Evolutionary conservation across 2,113 vertebrate genomes (phyloP).

Genomic region (Alouatta palliata): DNA sequence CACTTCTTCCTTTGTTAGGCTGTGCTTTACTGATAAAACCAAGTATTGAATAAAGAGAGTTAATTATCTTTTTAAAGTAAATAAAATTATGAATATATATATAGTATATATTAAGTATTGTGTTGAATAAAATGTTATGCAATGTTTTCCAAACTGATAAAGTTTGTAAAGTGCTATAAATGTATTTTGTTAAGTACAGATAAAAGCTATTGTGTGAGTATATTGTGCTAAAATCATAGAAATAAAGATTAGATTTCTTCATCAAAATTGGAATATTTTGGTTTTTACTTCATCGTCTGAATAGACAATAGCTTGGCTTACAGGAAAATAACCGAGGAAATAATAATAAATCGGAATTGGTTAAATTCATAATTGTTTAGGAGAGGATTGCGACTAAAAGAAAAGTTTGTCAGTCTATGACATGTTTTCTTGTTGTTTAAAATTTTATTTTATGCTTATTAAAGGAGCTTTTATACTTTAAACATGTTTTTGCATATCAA

Average conservation of each 20-base stretch:
- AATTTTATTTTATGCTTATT: not conserved
- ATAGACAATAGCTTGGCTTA: not conserved
- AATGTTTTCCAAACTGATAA: constrained; percentile 88
- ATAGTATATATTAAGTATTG: constrained; percentile 88
- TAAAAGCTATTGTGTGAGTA: constrained; percentile 89
- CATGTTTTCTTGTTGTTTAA: not conserved
- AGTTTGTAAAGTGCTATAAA: constrained; percentile 92
- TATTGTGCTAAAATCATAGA: constrained; percentile 90
- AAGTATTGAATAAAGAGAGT: constrained; percentile 85
- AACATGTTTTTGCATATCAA: not conserved
- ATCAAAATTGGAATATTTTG: constrained; percentile 67
- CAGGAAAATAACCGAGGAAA: not conserved
- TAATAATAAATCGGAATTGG: not conserved
- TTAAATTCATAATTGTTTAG: not conserved
- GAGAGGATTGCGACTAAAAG: not conserved
- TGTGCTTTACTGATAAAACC: constrained; percentile 88
- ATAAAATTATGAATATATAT: constrained; percentile 82
- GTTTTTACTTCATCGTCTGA: constrained; percentile 29
- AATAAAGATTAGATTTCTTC: constrained; percentile 89
- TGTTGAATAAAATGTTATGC: constrained; percentile 92
- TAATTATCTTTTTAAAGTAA: constrained; percentile 89
- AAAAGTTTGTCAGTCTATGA: not conserved
- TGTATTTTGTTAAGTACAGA: constrained; percentile 92
- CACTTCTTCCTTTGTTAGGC: constrained; percentile 88
- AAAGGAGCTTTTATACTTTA: not conserved